Percentiles rank a stretch among this genome's conserved stretches.
These are phyloP conservation scores for Actinopyga echinites DNA, from an alignment of 53 echinoderm and acorn worm species.

Conservation along the genomic window DNA sequence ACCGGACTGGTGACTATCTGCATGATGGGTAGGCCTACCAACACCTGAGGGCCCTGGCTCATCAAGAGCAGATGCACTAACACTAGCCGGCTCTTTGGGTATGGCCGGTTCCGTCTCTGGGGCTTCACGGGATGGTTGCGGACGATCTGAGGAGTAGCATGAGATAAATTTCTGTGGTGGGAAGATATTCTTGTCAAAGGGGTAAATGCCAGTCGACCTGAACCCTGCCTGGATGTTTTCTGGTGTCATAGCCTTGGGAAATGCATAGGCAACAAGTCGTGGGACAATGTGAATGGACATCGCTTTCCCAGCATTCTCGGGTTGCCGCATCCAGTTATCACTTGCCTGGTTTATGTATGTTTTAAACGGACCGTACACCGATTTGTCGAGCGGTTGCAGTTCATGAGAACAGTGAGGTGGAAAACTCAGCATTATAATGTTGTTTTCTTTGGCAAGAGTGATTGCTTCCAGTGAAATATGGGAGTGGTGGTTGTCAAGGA, in stretches of 20 bases:
- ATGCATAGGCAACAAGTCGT: slow-evolving; percentile 14
- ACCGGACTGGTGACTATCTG: neutral
- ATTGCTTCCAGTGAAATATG: slow-evolving; percentile 10
- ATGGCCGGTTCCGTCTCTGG: neutral
- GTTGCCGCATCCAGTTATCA: slow-evolving; percentile 43
- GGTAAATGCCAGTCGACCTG: slow-evolving; percentile 17
- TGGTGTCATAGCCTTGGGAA: slow-evolving; percentile 44
- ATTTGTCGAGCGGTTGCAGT: slow-evolving; percentile 19
- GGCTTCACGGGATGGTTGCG: neutral
- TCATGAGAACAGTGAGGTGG: slow-evolving; percentile 4
- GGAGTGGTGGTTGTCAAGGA: slow-evolving; percentile 27
- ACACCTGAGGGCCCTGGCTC: neutral
- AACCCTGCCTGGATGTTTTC: slow-evolving; percentile 30
- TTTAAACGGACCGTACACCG: neutral
- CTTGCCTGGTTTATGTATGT: slow-evolving; percentile 1
- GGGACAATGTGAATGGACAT: slow-evolving; percentile 30
- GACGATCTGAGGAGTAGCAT: neutral
- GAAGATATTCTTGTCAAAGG: slow-evolving; percentile 28
- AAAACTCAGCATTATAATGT: slow-evolving; percentile 1
- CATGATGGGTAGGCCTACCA: neutral
- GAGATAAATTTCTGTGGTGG: slow-evolving; percentile 24
- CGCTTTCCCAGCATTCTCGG: slow-evolving; percentile 33
- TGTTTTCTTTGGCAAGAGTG: neutral
- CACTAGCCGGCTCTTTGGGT: neutral
- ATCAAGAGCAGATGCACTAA: neutral